Base-by-base conservation (phyloP, 2,888 invertebrate genomes). In the Orthosia incerta region DNA sequence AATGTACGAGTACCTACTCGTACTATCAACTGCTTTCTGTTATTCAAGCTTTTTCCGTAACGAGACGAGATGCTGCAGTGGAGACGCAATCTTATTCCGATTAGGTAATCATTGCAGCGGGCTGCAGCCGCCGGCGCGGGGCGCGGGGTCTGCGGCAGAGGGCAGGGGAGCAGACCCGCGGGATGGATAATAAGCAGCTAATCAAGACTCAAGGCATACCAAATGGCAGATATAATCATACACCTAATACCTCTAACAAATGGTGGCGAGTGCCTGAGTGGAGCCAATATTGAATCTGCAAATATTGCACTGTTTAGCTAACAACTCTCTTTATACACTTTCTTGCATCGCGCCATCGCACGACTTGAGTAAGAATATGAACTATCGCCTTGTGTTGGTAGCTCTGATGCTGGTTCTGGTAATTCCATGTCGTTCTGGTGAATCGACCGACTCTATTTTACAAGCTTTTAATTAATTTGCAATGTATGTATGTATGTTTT, bases 71-170 rank as follows among this genome's bases (percentile, higher is more conserved):
- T 51, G 62, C 53, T n/a, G 74, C 74, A 59, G 53, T 61, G 31
- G 20, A 59, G 50, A 69, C 45, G 64, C 31, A 77, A 56, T 39
- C 45, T 45, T 71, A 74, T 74, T 59, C 48, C 50, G 64, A 71
- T 56, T 50, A 59, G 62, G 65, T 80, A 71, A 69, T 62, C 51
- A 60, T 76, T 76, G 80, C 56, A 63, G 46, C 66, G 72, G 70
- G 69, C 26, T 71, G 81, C 71, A 70, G 60, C 48, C 18, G 51
- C 66, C 48, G 76, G 3, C 45, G 31, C n/a, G n/a, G 31, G 15
- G 31, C 51, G 26, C 7, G 1, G 13, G 15, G 20, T 16, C 31
- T 5, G 11, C 39, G 39, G 39, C 9, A 39, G 39, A 31, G 5
- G 3, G n/a, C 16, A 16, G 4, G 23, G 4, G 39, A 15, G 55